Evolutionary conservation across 2,888 invertebrate species (phyloP).

Genomic region (Phaonia tiefii): DNA sequence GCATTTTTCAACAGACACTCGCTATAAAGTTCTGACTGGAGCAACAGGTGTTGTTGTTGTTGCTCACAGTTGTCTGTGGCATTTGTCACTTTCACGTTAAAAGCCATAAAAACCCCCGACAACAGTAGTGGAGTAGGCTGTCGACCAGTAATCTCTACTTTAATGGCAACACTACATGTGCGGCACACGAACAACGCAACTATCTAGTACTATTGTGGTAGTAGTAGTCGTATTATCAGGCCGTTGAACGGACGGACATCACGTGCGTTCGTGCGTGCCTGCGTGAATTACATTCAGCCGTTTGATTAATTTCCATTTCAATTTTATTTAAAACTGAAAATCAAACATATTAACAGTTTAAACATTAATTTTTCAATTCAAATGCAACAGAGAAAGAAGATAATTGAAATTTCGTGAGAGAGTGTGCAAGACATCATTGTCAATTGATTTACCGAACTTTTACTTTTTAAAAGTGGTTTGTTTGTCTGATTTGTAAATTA

Average conservation of each 20-base stretch:
- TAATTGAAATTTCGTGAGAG: constrained; percentile 18
- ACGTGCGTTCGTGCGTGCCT: not conserved
- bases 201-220: too few relatives aligned
- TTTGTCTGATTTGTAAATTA: constrained; percentile 30
- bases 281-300: not conserved
- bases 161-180: too few relatives aligned
- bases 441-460: constrained; percentile 52
- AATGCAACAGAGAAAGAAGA: not conserved
- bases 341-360: not conserved
- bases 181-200: too few relatives aligned
- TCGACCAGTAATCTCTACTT: too few relatives aligned
- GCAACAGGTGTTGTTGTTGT: constrained; percentile 33
- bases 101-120: constrained; percentile 34
- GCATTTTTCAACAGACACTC: too few relatives aligned
- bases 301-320: constrained; percentile 11
- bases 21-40: too few relatives aligned
- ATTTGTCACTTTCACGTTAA: constrained; percentile 74
- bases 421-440: constrained; percentile 25
- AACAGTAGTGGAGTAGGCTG: not conserved
- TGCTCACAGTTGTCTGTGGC: constrained; percentile 50
- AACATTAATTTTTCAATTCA: not conserved
- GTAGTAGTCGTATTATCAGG: not conserved
- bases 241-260: not conserved
- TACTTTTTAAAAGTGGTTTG: constrained; percentile 48
- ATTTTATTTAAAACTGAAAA: not conserved